Evolutionary conservation across 2,113 vertebrate genomes (phyloP).

Genomic region (Tympanuchus pallidicinctus): DNA sequence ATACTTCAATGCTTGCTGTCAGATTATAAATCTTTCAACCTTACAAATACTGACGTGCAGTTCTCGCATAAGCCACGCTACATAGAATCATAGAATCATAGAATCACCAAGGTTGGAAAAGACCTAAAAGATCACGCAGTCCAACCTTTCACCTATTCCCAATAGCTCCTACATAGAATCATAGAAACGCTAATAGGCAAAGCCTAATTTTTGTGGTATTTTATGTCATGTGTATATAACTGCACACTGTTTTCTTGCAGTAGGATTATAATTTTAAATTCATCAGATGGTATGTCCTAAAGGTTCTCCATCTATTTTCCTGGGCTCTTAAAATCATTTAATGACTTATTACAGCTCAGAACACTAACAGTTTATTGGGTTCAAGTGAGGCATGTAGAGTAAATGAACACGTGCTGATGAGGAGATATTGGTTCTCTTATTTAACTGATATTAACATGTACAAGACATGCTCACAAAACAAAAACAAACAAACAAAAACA

Average conservation of each 20-base stretch:
- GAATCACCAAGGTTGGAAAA: too few relatives aligned
- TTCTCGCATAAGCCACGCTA: background rate
- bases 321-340: constrained; percentile 45
- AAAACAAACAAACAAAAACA: too few relatives aligned
- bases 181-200: background rate
- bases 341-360: constrained; percentile 42
- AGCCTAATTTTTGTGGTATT: background rate
- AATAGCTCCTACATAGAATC: too few relatives aligned
- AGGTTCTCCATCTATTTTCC: constrained; percentile 50
- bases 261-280: constrained; percentile 27
- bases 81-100: too few relatives aligned
- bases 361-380: constrained; percentile 13
- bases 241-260: background rate
- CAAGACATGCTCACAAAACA: background rate
- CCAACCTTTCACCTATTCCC: too few relatives aligned
- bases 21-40: constrained; percentile 24
- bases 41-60: background rate
- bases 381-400: background rate
- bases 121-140: too few relatives aligned
- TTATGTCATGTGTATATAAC: background rate
- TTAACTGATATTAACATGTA: background rate
- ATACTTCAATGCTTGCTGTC: background rate
- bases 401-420: constrained; percentile 17
- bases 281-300: background rate
- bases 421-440: background rate